A percentile compares a stretch with the other conserved stretches of the same genome.
Evolutionary conservation across 2,113 vertebrate species (phyloP).

Genomic region (Coryphaenoides rupestris): DNA sequence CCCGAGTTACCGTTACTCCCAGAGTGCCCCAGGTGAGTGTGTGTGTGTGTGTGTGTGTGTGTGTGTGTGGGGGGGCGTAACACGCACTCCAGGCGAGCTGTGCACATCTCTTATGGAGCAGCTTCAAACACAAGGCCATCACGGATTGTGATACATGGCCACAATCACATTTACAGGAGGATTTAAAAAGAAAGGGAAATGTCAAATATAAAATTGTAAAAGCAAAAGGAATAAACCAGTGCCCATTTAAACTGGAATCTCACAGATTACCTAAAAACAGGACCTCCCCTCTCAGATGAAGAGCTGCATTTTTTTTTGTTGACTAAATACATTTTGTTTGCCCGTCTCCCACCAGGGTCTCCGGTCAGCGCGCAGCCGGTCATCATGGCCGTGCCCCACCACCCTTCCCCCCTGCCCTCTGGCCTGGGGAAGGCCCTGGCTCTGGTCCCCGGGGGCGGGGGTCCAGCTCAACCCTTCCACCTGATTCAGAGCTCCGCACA

Average conservation of each 20-base stretch:
- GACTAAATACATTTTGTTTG: background rate
- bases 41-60: conserved; percentile 76
- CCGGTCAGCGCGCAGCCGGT: conserved; percentile 91
- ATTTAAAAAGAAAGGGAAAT: too few species aligned
- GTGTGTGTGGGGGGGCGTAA: conserved; percentile 33
- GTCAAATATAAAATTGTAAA: too few species aligned
- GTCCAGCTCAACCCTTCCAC: conserved; percentile 84
- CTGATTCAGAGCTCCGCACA: conserved; percentile 80
- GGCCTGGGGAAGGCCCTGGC: conserved; percentile 83
- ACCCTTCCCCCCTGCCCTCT: conserved; percentile 65
- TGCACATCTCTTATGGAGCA: too few species aligned
- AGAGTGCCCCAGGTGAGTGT: conserved; percentile 91
- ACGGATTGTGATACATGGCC: too few species aligned
- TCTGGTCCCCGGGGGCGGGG: conserved; percentile 82
- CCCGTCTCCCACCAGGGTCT: conserved; percentile 74
- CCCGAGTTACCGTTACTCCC: conserved; percentile 94
- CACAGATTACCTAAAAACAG: too few species aligned
- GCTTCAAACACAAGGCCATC: too few species aligned
- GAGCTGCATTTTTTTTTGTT: background rate
- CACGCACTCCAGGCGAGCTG: too few species aligned
- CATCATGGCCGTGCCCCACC: conserved; percentile 90
- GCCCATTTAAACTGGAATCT: too few species aligned
- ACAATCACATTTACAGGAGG: too few species aligned
- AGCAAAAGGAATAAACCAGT: too few species aligned
- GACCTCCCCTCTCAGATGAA: too few species aligned